Evolutionary conservation across 2,113 vertebrate species (phyloP).

Genomic region (Petromus typicus): DNA sequence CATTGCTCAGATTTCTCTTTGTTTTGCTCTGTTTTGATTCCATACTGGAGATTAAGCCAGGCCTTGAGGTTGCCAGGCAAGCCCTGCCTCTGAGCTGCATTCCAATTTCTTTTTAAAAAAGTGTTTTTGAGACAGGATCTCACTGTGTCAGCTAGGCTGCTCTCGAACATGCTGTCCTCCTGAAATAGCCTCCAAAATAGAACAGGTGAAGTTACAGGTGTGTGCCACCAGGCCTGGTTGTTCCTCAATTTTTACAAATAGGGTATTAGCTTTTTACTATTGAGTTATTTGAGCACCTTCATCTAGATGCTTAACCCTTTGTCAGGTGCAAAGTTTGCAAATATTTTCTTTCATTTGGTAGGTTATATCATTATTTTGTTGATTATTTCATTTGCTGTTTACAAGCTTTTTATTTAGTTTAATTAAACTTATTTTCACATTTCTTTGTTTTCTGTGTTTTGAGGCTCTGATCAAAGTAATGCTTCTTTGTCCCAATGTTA

Average conservation of each 20-base stretch:
- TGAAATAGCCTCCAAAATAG: not conserved
- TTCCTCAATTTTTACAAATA: not conserved
- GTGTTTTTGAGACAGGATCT: not conserved
- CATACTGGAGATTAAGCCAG: not conserved
- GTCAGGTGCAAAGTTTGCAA: not conserved
- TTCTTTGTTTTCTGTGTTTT: not conserved
- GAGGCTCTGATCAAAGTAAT: not conserved
- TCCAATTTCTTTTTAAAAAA: not conserved
- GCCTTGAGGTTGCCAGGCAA: not conserved
- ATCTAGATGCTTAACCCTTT: not conserved
- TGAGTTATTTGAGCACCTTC: not conserved
- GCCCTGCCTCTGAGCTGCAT: not conserved
- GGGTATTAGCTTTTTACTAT: not conserved
- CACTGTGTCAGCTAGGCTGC: not conserved
- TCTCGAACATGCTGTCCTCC: not conserved
- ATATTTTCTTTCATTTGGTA: not conserved
- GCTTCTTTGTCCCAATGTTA: not conserved
- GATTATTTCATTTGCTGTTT: not conserved
- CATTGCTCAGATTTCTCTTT: not conserved
- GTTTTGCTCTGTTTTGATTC: not conserved
- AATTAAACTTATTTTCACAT: not conserved
- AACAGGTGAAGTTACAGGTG: not conserved
- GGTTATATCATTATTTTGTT: not conserved
- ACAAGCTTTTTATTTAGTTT: not conserved
- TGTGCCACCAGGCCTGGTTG: not conserved